Conservation (phyloP, 2,888 invertebrate species). For the Argynnis bischoffii region DNA sequence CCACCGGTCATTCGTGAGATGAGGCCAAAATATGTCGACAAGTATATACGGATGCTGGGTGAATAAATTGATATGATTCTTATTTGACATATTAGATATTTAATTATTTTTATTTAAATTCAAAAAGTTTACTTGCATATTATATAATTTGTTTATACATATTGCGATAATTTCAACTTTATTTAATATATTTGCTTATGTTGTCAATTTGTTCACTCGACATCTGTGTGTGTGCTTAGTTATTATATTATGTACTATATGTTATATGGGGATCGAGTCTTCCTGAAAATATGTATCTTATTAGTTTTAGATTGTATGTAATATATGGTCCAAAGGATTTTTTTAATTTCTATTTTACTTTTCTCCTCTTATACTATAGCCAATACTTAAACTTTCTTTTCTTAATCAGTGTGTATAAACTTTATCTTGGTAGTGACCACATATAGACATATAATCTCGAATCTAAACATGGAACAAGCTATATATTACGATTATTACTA, state of each 20-base stretch:
- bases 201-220: neutral
- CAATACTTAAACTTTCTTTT: neutral
- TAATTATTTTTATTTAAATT: too few relatives aligned
- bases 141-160: too few relatives aligned
- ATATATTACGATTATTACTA: constrained; percentile 7
- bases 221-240: neutral
- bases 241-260: neutral
- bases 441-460: neutral
- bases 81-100: too few relatives aligned
- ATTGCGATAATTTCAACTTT: too few relatives aligned
- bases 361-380: neutral
- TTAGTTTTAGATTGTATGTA: neutral
- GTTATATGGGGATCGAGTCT: neutral
- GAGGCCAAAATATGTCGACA: constrained; percentile 12
- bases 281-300: constrained; percentile 2
- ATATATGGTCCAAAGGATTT: neutral
- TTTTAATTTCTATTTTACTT: neutral
- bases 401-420: neutral
- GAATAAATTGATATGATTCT: neutral
- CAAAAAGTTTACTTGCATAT: too few relatives aligned
- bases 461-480: neutral
- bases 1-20: neutral
- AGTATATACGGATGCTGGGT: neutral
- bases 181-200: neutral
- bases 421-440: too few relatives aligned